Percentiles rank a stretch among this genome's conserved stretches.
Evolutionary conservation across 2,888 invertebrate species (phyloP).

Genomic region (Quadriops clusia): DNA sequence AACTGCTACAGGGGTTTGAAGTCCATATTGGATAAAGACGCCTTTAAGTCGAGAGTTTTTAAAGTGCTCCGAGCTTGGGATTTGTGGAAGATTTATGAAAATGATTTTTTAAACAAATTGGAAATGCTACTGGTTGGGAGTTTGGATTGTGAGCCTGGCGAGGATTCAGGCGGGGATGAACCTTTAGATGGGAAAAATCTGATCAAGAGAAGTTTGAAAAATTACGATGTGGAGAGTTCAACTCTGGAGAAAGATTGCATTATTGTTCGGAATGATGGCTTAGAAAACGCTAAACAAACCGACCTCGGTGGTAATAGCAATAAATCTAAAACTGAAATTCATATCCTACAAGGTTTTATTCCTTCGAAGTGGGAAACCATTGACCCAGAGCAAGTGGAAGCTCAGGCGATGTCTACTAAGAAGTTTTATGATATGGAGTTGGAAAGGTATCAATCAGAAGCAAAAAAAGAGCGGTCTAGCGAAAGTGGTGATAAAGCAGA

Average conservation of each 20-base stretch:
- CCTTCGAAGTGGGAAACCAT: slow-evolving; percentile 93
- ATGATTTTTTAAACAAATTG: slow-evolving; percentile 70
- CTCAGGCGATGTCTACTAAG: slow-evolving; percentile 69
- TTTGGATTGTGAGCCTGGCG: slow-evolving; percentile 21
- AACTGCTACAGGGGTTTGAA: slow-evolving; percentile 56
- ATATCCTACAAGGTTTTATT: slow-evolving; percentile 54
- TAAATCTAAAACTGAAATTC: slow-evolving; percentile 12
- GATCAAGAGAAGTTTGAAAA: slow-evolving; percentile 25
- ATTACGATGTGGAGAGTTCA: slow-evolving; percentile 12
- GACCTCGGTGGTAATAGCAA: slow-evolving; percentile 9
- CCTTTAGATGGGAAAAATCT: slow-evolving; percentile 31
- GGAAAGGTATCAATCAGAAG: slow-evolving; percentile 27
- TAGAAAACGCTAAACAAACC: slow-evolving; percentile 9
- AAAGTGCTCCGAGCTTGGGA: slow-evolving; percentile 89
- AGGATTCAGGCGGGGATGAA: slow-evolving; percentile 31
- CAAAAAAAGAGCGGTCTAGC: slow-evolving; percentile 25
- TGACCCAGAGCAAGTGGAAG: slow-evolving; percentile 69
- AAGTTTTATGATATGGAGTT: slow-evolving; percentile 60
- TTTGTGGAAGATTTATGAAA: slow-evolving; percentile 87
- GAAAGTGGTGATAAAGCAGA: too few relatives aligned
- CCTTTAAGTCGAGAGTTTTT: slow-evolving; percentile 76
- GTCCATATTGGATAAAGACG: slow-evolving; percentile 74
- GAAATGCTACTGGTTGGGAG: slow-evolving; percentile 69
- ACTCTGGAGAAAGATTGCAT: too few relatives aligned
- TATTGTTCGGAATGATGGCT: slow-evolving; percentile 5